Percentiles rank a stretch among this genome's conserved stretches.
These are phyloP conservation scores for Eira barbara DNA, from an alignment of 2,113 vertebrate genomes.

Conservation along the genomic window DNA sequence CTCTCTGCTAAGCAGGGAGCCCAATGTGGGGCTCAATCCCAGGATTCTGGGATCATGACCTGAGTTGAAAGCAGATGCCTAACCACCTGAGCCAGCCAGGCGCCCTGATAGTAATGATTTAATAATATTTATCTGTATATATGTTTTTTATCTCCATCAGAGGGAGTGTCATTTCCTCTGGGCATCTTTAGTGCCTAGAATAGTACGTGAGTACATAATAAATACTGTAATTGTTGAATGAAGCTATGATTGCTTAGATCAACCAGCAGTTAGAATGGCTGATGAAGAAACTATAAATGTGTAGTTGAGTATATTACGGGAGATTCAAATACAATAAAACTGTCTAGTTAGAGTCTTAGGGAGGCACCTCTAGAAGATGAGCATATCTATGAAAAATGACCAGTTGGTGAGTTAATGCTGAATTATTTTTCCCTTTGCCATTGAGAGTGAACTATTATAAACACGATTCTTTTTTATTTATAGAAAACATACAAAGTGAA, in stretches of 20 bases:
- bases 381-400: not conserved
- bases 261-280: not conserved
- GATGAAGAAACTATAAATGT: not conserved
- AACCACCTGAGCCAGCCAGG: not conserved
- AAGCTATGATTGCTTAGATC: not conserved
- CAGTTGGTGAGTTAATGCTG: not conserved
- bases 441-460: not conserved
- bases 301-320: not conserved
- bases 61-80: not conserved
- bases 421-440: not conserved
- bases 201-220: not conserved
- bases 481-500: not conserved
- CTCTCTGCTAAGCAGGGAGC: too few relatives aligned
- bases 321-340: not conserved
- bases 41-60: not conserved
- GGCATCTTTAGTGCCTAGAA: not conserved
- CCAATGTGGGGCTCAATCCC: too few relatives aligned
- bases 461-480: not conserved
- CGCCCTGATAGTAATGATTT: not conserved
- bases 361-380: not conserved
- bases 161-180: not conserved
- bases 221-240: not conserved
- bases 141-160: not conserved
- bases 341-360: not conserved
- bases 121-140: not conserved